phyloP scores from a whole-genome alignment of 2,113 vertebrate species.

The Petromus typicus region DNA sequence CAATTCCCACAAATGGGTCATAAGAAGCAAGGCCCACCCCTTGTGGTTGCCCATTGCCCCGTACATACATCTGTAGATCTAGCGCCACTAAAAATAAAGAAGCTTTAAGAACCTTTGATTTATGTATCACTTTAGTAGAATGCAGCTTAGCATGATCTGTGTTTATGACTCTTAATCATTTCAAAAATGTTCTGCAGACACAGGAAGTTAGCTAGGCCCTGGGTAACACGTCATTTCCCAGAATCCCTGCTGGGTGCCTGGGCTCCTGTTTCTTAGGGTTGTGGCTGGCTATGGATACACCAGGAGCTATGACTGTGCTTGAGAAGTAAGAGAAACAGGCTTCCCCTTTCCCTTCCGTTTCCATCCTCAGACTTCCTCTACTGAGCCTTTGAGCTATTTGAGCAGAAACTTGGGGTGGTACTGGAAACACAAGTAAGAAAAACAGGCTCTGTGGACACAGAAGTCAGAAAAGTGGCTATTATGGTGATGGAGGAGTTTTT shows the following conservation, averaged over 20 bases:
- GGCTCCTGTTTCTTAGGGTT: not conserved
- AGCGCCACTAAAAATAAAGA: not conserved
- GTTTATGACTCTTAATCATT: not conserved
- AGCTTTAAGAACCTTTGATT: not conserved
- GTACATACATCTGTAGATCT: no score
- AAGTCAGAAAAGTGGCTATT: not conserved
- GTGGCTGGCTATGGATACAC: not conserved
- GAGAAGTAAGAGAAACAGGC: not conserved
- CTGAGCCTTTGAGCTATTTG: not conserved
- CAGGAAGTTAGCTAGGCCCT: not conserved
- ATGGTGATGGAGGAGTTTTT: not conserved
- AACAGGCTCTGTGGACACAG: not conserved
- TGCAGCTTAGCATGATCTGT: not conserved
- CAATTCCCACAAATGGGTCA: not conserved
- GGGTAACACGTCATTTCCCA: not conserved
- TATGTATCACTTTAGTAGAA: not conserved
- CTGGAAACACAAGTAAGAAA: not conserved
- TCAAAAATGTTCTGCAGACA: not conserved
- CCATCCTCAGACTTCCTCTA: not conserved
- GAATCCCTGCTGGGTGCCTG: not conserved
- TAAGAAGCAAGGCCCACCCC: not conserved
- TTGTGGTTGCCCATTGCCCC: rapidly evolving
- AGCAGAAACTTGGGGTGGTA: not conserved
- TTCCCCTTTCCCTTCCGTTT: not conserved
- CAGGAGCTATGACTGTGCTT: not conserved